Evolutionary conservation across 2,888 invertebrate genomes (phyloP).

Genomic region (Panzeria rudis): DNA sequence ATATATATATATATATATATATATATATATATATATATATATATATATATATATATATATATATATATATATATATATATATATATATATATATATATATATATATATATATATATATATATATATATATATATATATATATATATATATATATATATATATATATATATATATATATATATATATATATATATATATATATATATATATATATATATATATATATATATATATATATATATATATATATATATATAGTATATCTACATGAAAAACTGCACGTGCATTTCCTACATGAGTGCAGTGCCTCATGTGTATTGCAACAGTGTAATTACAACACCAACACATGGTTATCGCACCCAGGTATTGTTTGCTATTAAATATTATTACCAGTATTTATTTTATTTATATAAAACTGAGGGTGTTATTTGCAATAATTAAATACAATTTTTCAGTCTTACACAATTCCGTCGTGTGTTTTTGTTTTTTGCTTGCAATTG

Average conservation of each 20-base stretch:
- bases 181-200: background rate
- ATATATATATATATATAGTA: background rate
- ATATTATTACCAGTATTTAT: conserved; percentile 41
- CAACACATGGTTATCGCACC: conserved; percentile 49
- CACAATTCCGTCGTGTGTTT: conserved; percentile 51
- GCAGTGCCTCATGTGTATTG: background rate
- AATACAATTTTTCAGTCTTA: conserved; percentile 63
- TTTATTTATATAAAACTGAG: conserved; percentile 49
- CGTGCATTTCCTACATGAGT: conserved; percentile 26
- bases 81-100: too few relatives aligned
- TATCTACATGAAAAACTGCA: conserved; percentile 4
- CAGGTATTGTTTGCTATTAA: conserved; percentile 41
- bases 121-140: background rate
- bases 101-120: background rate
- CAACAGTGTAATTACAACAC: conserved; percentile 48
- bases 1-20: background rate
- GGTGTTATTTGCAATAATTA: conserved; percentile 70
- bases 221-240: too few relatives aligned
- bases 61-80: background rate
- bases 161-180: background rate
- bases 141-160: background rate
- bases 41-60: background rate
- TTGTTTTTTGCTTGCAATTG: background rate
- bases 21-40: background rate
- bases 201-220: background rate